Evolutionary conservation across 2,113 vertebrate genomes (phyloP).

Genomic region (Nothobranchius furzeri): DNA sequence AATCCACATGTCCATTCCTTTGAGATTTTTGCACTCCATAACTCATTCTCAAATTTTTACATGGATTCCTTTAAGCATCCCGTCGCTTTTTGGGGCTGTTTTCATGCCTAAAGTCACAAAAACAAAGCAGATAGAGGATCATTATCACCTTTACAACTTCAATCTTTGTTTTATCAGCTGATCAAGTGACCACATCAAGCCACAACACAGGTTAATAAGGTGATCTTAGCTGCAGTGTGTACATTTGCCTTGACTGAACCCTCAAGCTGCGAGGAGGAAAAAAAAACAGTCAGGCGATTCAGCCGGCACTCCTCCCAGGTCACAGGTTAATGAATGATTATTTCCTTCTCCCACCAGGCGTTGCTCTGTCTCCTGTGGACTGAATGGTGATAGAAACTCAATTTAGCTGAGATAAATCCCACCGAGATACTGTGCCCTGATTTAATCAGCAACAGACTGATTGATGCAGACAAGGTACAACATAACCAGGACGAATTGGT

Average conservation of each 20-base stretch:
- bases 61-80: constrained; percentile 3
- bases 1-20: constrained; percentile 48
- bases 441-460: constrained; percentile 70
- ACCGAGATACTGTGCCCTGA: constrained; percentile 69
- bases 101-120: constrained; percentile 13
- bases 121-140: neutral
- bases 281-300: constrained; percentile 47
- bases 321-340: constrained; percentile 83
- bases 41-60: constrained; percentile 46
- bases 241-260: constrained; percentile 60
- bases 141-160: constrained; percentile 7
- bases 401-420: constrained; percentile 71
- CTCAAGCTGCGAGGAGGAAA: constrained; percentile 24
- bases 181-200: constrained; percentile 54
- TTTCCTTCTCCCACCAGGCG: constrained; percentile 75
- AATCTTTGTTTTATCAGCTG: constrained; percentile 31
- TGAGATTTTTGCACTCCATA: constrained; percentile 52
- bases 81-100: constrained; percentile 15
- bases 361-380: constrained; percentile 68
- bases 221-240: constrained; percentile 47
- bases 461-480: constrained; percentile 69
- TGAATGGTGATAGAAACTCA: constrained; percentile 73
- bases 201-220: constrained; percentile 63
- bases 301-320: constrained; percentile 70
- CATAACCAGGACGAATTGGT: constrained; percentile 73